Evolutionary conservation across 1,140 invertebrate genomes (phyloP), one percentile per base, ranked within the genome.

Genomic region (Lasioglossum albipes): DNA sequence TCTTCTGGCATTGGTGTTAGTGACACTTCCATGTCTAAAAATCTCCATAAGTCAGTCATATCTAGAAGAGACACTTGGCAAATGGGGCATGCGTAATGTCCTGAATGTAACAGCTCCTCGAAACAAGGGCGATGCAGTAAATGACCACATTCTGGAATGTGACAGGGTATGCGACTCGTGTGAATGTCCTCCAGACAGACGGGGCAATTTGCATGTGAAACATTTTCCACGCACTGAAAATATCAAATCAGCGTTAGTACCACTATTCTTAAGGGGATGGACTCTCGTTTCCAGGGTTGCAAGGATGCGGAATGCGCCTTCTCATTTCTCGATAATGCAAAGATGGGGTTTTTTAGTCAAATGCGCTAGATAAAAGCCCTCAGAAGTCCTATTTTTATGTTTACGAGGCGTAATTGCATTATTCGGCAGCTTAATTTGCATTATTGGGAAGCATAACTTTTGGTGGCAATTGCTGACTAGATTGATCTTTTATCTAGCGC

Each of bases 131-230:
- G 94, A 91, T 98, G 97, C 83, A 98, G 93, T 74, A 98, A 92
- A 94, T 98, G 97, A 0, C 97, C 97, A 92, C 97, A 98, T 84
- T 95, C 95, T 5, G 97, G 97, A 92, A 98, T 97, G 92, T 97
- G 96, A 91, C 97, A 97, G 36, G 96, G 96, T 89, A 97, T 97
- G 64, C 97, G 94, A 64, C 97, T 97, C 22, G 97, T 97, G 91
- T 98, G 97, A 86, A 98, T 97, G 91, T 98, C 96, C 87, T 98
- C 97, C 72, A 97, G 90, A 86, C 97, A 98, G 49, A 98, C 96
- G 2, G 97, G 96, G 91, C 97, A 98, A 93, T 97, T 97, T 1
- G 96, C 95, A 16, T 96, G 95, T 2, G 97, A 97, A 10, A 97
- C 96, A 87, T 97, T 97, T 91, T 97, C 97, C 18, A 98, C 96